Conservation (phyloP, 2,888 invertebrate species). For the Tenthredo livida region DNA sequence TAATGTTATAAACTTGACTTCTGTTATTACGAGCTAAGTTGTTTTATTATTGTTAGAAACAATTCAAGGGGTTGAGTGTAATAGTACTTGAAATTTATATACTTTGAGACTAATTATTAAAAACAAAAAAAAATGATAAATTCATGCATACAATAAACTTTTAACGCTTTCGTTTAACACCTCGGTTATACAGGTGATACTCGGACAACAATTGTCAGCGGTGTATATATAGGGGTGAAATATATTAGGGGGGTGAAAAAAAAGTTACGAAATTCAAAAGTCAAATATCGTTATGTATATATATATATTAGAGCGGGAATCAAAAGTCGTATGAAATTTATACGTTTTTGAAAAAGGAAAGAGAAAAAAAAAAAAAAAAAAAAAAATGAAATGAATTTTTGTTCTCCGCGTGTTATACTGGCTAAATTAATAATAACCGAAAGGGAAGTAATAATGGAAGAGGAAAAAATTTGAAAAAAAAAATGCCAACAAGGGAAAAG, state of each 20-base stretch:
- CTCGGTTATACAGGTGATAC: background rate
- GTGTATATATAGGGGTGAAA: background rate
- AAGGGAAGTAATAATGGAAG: background rate
- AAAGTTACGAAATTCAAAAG: conserved; percentile 27
- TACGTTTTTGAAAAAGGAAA: background rate
- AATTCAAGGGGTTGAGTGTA: background rate
- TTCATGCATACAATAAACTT: background rate
- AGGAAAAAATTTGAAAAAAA: background rate
- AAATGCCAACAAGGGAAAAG: background rate
- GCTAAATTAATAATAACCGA: conserved; percentile 1
- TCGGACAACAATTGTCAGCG: background rate
- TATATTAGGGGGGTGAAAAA: conserved; percentile 2
- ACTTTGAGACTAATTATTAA: background rate
- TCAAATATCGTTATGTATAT: conserved; percentile 19
- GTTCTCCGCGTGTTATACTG: no score
- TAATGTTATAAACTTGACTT: background rate
- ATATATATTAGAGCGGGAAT: background rate
- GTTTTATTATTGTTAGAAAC: background rate
- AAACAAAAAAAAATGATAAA: background rate
- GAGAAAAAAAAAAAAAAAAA: no score
- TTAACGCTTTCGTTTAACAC: background rate
- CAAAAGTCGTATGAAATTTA: conserved; percentile 18
- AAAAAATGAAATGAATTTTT: background rate
- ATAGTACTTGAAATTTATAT: background rate
- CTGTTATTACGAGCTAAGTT: background rate